These are phyloP conservation scores for Gandaritis pyraliata DNA, from an alignment of 2,888 invertebrate genomes.

Conservation along the genomic window DNA sequence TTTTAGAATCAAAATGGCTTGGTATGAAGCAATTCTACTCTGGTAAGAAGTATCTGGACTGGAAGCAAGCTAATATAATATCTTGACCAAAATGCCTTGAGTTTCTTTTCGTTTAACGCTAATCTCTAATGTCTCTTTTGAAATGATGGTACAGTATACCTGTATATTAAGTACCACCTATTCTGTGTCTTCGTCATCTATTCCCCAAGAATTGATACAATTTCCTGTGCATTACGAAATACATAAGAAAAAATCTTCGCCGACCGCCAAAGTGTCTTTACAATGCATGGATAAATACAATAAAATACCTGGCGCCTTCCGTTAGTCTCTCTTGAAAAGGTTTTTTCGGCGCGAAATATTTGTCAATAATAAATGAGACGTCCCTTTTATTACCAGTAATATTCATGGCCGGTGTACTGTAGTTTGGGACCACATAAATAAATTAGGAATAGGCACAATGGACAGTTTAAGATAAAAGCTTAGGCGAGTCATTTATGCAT, in stretches of 20 bases:
- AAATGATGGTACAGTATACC: background rate
- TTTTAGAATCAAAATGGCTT: background rate
- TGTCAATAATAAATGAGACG: conserved; percentile 84
- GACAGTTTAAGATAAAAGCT: conserved; percentile 33
- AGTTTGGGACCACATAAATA: conserved; percentile 69
- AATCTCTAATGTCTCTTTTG: background rate
- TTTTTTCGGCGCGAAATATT: conserved; percentile 79
- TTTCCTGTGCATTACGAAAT: conserved; percentile 66
- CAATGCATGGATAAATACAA: conserved; percentile 69
- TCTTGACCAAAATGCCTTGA: no score
- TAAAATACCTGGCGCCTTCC: conserved; percentile 81
- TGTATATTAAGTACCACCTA: background rate
- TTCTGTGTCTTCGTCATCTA: conserved; percentile 2
- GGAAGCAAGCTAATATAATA: background rate
- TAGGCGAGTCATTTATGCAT: conserved; percentile 6
- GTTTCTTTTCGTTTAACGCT: no score
- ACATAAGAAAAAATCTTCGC: conserved; percentile 53
- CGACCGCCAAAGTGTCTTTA: conserved; percentile 64
- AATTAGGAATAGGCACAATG: conserved; percentile 49
- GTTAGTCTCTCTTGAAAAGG: conserved; percentile 64
- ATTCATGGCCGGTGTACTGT: conserved; percentile 64
- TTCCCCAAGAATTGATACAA: conserved; percentile 52
- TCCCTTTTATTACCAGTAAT: conserved; percentile 77
- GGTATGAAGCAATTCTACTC: background rate
- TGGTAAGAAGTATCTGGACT: background rate